Evolutionary conservation across 2,888 invertebrate genomes (phyloP), one percentile per base, ranked within the genome.

Genomic region (Auanema sp.): DNA sequence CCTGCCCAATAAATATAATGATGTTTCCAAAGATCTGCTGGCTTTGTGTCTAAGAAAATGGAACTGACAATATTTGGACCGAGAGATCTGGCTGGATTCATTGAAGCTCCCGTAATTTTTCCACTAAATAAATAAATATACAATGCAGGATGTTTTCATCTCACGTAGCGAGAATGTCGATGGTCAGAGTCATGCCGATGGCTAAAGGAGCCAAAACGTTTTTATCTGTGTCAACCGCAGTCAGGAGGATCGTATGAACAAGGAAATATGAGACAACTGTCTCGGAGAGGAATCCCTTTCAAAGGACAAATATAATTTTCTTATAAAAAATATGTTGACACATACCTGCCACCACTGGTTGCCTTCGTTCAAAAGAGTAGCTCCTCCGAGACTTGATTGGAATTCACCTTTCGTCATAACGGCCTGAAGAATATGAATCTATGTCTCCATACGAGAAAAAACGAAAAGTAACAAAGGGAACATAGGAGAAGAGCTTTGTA

Each of bases 31-130:
- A 70, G 66, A 56, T 54, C 41, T 1, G 42, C 6, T 11, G 58
- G 62, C 33, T 33, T 33, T n/a, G n/a, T 43, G 18, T 47, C 51
- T 11, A 49, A 47, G 40, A 76, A 74, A 14, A 76, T 72, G 4
- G 66, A 52, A 12, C 68, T 71, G 23, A 72, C 71, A 25, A 85
- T 77, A 23, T 84, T 84, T 16, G 85, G 85, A 0, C 85, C 85
- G 42, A 85, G 80, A 50, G 84, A 84, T 49, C 85, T 74, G 11
- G 85, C 85, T 4, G 85, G 85, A 65, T 85, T 85, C 85, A 85
- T 84, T 16, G 84, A 84, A 1, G 84, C 85, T 8, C 85, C 85
- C 3, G 84, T 84, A 11, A 83, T 71, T 16, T 68, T 55, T 3
- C 79, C 83, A 0, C 85, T 85, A 65, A 23, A 71, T 44, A 42